A percentile compares a stretch with the other conserved stretches of the same genome.
phyloP scores from a whole-genome alignment of 2,113 vertebrate species.

The Poeciliopsis occidentalis region DNA sequence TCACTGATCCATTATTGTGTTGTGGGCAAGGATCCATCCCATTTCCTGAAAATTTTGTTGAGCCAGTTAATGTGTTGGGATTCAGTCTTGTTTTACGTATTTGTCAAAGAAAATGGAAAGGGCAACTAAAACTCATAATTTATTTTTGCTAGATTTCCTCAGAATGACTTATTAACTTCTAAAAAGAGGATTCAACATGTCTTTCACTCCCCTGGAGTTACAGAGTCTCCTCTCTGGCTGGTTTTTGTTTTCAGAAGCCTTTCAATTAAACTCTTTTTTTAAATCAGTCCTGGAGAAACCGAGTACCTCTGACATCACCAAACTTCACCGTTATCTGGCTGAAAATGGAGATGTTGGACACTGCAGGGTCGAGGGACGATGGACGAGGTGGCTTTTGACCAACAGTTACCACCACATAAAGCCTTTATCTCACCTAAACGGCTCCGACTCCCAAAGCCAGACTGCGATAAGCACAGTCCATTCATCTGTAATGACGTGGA shows the following conservation, averaged over 20 bases:
- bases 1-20: too few species aligned
- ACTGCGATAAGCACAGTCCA: constrained; percentile 71
- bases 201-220: neutral
- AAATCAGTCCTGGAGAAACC: constrained; percentile 9
- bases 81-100: too few species aligned
- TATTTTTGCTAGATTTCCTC: neutral
- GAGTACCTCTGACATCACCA: neutral
- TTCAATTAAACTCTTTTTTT: neutral
- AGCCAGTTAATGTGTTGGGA: too few species aligned
- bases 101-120: too few species aligned
- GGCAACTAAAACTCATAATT: too few species aligned
- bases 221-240: neutral
- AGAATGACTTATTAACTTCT: neutral
- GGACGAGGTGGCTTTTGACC: constrained; percentile 60
- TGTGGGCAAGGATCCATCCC: too few species aligned
- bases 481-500: constrained; percentile 74
- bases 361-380: constrained; percentile 35
- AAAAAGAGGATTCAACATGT: neutral
- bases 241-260: neutral
- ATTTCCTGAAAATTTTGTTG: too few species aligned
- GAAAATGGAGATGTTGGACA: constrained; percentile 43
- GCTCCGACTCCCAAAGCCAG: constrained; percentile 70
- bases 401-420: constrained; percentile 72
- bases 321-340: constrained; percentile 23
- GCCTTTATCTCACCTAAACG: constrained; percentile 79